Conservation (phyloP, 2,888 invertebrate genomes). For the Heteropelma amictum region DNA sequence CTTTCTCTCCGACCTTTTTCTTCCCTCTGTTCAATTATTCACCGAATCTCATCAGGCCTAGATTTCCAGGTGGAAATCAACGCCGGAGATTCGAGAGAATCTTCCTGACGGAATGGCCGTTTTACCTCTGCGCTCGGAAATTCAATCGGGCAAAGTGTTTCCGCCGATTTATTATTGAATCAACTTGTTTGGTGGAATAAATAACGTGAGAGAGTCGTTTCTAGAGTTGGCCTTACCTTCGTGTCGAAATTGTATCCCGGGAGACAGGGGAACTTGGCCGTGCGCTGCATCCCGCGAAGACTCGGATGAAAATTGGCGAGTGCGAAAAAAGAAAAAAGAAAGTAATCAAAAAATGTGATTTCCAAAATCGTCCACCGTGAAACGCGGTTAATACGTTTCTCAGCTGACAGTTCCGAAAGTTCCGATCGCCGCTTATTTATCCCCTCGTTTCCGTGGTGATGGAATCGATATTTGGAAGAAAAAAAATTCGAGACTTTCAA, state of each 20-base stretch:
- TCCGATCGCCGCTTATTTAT: too few relatives aligned
- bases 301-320: neutral
- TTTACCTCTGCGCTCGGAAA: neutral
- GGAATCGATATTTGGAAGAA: too few relatives aligned
- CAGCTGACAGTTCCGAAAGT: constrained; percentile 7
- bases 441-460: too few relatives aligned
- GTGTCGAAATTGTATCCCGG: constrained; percentile 86
- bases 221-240: constrained; percentile 80
- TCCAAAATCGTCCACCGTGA: constrained; percentile 9
- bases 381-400: neutral
- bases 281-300: constrained; percentile 79
- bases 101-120: neutral
- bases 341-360: constrained; percentile 6
- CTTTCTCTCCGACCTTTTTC: neutral
- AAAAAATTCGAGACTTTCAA: too few relatives aligned
- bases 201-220: neutral
- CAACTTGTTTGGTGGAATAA: neutral
- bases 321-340: constrained; percentile 36
- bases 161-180: neutral
- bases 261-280: constrained; percentile 85
- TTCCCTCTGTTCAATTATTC: constrained; percentile 1
- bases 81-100: neutral
- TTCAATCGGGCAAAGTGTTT: neutral
- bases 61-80: neutral
- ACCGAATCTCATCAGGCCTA: neutral